Evolutionary conservation across 2,113 vertebrate species (phyloP).

Genomic region (Diadophis punctatus): DNA sequence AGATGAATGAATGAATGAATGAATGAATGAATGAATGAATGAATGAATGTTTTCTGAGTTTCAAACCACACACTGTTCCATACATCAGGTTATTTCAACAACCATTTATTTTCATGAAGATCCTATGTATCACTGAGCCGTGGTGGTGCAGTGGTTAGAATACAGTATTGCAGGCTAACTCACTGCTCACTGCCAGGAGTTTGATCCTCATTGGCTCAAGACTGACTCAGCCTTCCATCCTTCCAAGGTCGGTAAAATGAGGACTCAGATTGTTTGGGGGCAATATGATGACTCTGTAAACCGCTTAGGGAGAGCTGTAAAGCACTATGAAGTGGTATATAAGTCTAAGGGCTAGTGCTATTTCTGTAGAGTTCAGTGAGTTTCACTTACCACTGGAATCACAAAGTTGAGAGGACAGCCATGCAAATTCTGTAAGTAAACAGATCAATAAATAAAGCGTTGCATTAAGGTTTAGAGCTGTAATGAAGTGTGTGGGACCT

Average conservation of each 20-base stretch:
- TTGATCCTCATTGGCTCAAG: no score
- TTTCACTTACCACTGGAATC: background rate
- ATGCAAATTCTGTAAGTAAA: background rate
- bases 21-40: background rate
- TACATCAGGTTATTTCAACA: slow-evolving; percentile 78
- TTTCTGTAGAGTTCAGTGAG: background rate
- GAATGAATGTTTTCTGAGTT: slow-evolving; percentile 75
- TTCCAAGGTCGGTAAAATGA: no score
- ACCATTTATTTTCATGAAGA: slow-evolving; percentile 69
- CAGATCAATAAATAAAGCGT: slow-evolving; percentile 13
- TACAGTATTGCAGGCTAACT: no score
- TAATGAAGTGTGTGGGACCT: slow-evolving; percentile 66
- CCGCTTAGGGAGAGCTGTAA: no score
- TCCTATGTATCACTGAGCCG: no score
- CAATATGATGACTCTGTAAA: no score
- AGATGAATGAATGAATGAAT: background rate
- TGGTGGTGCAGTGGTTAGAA: no score
- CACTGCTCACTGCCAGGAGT: no score
- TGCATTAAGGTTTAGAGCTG: slow-evolving; percentile 45
- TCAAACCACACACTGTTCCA: slow-evolving; percentile 81
- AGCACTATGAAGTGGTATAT: no score
- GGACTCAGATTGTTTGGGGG: no score
- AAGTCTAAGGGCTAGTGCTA: no score
- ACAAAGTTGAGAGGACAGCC: background rate
- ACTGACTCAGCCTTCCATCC: no score